Base-by-base conservation (phyloP, 2,113 vertebrate species). In the Ceyx margarethae region DNA sequence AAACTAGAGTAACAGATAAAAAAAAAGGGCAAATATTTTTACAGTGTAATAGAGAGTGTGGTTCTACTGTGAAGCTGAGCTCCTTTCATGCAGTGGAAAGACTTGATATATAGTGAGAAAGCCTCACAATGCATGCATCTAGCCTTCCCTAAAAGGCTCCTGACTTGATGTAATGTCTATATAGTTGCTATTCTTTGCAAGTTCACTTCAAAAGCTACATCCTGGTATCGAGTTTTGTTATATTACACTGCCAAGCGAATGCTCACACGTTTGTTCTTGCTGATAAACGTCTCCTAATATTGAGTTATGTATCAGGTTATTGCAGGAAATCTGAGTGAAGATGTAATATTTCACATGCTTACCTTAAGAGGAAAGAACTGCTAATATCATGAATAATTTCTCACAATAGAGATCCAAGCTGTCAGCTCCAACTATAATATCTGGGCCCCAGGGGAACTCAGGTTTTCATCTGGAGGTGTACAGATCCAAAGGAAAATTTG, bases 361-460 rank as follows among this genome's bases (percentile, higher is more conserved):
- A 93, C 95, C 86, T 96, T 91, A 94, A 93, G 91, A 96, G 90
- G 91, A 85, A 82, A 95, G 95, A 92, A 75, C 85, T 89, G 84
- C 88, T 96, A 95, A 96, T 94, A 93, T 92, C 87, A 96, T 96
- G 87, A 96, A 96, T 96, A 96, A 96, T 96, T 96, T 90, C 94
- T 96, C 73, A 95, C 94, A 94, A 96, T 95, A 94, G 85, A 95
- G 93, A 96, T 95, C 33, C 33, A 33, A 33, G 33, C 33, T 33
- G 33, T 33, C 33, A 33, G 33, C 33, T 33, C 33, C 33, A 33
- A 33, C 33, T 33, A 33, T 33, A 33, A 33, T 33, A 33, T 33
- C 33, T 33, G 33, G 33, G 33, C 33, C 33, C 33, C 66, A 28
- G 51, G 95, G 89, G 94, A 85, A 50, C 87, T 75, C 86, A 93